These are phyloP conservation scores for Lepidotrigona ventralis DNA, from an alignment of 1,140 invertebrate species.

Conservation along the genomic window DNA sequence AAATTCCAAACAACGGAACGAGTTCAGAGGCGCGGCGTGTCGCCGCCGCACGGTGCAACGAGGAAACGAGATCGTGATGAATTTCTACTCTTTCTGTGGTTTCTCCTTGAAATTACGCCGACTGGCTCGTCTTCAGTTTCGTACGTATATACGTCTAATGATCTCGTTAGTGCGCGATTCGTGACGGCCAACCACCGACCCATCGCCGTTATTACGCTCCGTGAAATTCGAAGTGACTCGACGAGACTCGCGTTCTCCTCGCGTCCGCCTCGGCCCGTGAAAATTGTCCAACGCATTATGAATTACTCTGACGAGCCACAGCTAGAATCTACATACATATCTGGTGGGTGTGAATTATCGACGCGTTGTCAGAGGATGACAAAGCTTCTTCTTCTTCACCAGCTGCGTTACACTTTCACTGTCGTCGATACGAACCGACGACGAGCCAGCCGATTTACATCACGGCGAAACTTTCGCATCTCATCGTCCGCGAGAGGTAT, in stretches of 20 bases:
- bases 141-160: constrained; percentile 19
- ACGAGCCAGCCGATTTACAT: neutral
- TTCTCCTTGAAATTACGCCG: constrained; percentile 23
- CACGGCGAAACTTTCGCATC: neutral
- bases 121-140: constrained; percentile 5
- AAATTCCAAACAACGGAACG: neutral
- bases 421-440: neutral
- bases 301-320: constrained; percentile 12
- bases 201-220: constrained; percentile 12
- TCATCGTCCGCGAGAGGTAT: neutral
- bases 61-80: constrained; percentile 21
- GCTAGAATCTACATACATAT: no score
- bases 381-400: neutral
- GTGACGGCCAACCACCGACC: neutral
- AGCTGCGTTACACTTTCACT: constrained; percentile 8
- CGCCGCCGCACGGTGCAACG: neutral
- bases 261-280: neutral
- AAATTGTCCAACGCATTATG: constrained; percentile 21
- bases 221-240: constrained; percentile 28
- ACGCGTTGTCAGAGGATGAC: neutral
- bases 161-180: constrained; percentile 40
- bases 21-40: neutral
- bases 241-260: no score
- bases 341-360: neutral
- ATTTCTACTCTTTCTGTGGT: constrained; percentile 31